Conservation (phyloP, 2,888 invertebrate genomes). For the Conomelus anceps region DNA sequence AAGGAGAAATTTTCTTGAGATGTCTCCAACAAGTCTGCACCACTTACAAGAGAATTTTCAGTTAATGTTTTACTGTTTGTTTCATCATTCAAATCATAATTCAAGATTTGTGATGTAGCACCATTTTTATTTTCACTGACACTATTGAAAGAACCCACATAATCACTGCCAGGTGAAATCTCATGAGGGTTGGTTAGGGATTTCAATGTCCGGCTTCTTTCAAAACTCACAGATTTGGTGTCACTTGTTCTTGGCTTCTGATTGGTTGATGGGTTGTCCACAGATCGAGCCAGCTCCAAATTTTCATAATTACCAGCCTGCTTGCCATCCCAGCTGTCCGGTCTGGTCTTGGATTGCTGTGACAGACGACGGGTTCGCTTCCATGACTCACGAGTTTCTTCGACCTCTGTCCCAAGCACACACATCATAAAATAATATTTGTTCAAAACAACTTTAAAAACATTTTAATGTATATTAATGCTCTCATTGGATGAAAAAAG, state of each 20-base stretch:
- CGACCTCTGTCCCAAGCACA: constrained; percentile 24
- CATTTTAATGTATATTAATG: neutral
- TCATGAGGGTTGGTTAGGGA: neutral
- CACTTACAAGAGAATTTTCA: neutral
- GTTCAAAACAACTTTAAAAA: neutral
- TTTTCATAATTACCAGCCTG: constrained; percentile 3
- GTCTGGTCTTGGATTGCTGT: constrained; percentile 20
- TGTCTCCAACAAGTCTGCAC: neutral
- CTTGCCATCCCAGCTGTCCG: constrained; percentile 20
- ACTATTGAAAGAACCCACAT: neutral
- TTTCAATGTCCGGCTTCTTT: constrained; percentile 11
- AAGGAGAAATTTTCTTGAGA: neutral
- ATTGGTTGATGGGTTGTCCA: constrained; percentile 22
- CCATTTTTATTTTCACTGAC: neutral
- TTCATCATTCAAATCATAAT: neutral
- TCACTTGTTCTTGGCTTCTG: constrained; percentile 15
- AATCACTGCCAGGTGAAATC: neutral
- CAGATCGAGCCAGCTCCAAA: neutral
- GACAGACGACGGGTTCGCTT: constrained; percentile 24
- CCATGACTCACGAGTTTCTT: constrained; percentile 21
- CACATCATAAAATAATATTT: constrained; percentile 10
- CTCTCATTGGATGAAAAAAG: neutral
- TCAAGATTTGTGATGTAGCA: neutral
- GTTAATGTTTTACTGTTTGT: neutral
- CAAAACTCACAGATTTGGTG: constrained; percentile 13